phyloP scores from a whole-genome alignment of 2,797 vertebrate species.

The Onychomys leucogaster region DNA sequence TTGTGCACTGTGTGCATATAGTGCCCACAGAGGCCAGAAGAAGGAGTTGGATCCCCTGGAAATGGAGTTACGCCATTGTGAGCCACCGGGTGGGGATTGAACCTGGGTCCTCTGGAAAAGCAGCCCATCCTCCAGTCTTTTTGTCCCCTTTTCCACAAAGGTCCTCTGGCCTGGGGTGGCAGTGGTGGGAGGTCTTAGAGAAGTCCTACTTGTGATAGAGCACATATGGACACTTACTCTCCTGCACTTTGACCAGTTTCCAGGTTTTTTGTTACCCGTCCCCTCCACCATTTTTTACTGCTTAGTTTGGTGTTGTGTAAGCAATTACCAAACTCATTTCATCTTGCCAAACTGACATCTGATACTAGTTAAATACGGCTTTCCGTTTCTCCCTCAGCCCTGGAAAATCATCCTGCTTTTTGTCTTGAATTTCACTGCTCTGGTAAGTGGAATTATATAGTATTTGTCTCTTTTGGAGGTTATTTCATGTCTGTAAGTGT shows the following conservation, averaged over 20 bases:
- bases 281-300: background rate
- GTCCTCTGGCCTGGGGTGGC: background rate
- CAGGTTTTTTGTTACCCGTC: background rate
- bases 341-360: background rate
- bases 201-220: background rate
- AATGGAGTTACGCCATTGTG: too few relatives aligned
- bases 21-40: too few relatives aligned
- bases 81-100: too few relatives aligned
- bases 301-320: background rate
- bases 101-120: too few relatives aligned
- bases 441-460: background rate
- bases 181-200: accelerated
- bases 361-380: background rate
- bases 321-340: background rate
- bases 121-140: background rate
- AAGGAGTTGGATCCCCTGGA: too few relatives aligned
- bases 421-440: background rate
- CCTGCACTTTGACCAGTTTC: background rate
- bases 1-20: too few relatives aligned
- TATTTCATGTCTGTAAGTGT: background rate
- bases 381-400: background rate
- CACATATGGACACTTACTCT: too few relatives aligned
- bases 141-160: background rate
- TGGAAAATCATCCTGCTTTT: accelerated
- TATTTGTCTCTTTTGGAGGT: background rate